Evolutionary conservation across 2,113 vertebrate species (phyloP).

Genomic region (Solea senegalensis): DNA sequence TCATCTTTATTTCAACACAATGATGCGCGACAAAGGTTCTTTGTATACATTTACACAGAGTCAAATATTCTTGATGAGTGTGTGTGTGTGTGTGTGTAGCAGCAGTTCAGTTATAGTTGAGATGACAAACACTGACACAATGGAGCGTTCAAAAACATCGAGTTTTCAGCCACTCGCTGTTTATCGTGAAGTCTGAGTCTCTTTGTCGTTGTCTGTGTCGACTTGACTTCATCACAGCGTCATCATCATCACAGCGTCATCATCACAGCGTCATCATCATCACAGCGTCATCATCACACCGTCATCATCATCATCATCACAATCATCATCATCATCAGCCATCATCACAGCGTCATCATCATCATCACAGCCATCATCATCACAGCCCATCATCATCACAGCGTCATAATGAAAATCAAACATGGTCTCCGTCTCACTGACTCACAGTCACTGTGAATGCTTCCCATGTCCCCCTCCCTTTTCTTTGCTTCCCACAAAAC

Average conservation of each 20-base stretch:
- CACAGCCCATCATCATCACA: too few species aligned
- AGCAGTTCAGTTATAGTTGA: too few species aligned
- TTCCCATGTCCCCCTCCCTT: constrained; percentile 48
- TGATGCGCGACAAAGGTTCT: too few species aligned
- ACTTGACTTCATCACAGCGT: constrained; percentile 9
- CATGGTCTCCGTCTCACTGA: constrained; percentile 48
- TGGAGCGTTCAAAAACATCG: neutral
- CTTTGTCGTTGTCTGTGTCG: constrained; percentile 39
- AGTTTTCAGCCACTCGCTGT: constrained; percentile 20
- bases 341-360: neutral
- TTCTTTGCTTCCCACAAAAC: constrained; percentile 50
- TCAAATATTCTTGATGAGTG: neutral
- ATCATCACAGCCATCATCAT: too few species aligned
- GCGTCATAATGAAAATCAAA: constrained; percentile 59
- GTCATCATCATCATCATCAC: neutral
- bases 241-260: neutral
- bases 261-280: neutral
- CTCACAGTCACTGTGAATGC: constrained; percentile 41
- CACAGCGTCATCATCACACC: constrained; percentile 1
- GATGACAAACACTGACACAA: too few species aligned
- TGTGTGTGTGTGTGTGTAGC: neutral
- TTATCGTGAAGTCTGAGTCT: constrained; percentile 15
- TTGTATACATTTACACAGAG: too few species aligned
- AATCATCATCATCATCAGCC: too few species aligned
- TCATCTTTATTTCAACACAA: too few species aligned